phyloP scores from a whole-genome alignment of 1,140 invertebrate genomes.

The Coptotermes formosanus region DNA sequence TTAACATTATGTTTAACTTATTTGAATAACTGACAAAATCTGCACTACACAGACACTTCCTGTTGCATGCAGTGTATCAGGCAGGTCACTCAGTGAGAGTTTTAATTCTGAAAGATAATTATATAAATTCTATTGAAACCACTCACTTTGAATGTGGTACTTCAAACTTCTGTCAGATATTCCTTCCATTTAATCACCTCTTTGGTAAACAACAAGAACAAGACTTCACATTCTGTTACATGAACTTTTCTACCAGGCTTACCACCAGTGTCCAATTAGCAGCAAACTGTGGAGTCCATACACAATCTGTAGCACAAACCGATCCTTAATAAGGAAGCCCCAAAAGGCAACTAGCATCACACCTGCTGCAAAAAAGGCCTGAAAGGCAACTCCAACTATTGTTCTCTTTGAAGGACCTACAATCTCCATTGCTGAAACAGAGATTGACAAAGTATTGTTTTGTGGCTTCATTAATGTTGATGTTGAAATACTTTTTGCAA shows the following conservation, averaged over 20 bases:
- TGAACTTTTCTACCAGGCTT: conserved; percentile 31
- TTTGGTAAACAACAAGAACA: background rate
- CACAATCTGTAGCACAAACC: conserved; percentile 70
- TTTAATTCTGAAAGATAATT: no score
- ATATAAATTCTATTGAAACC: no score
- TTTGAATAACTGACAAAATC: no score
- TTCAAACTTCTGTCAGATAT: no score
- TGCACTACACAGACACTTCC: no score
- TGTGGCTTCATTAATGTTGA: no score
- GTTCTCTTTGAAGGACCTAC: conserved; percentile 79
- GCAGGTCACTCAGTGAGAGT: no score
- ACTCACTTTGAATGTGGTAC: no score
- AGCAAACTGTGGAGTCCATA: conserved; percentile 74
- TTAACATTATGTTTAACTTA: no score
- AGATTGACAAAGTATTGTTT: background rate
- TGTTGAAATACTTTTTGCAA: no score
- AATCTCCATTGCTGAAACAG: conserved; percentile 71
- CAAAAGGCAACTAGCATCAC: conserved; percentile 80
- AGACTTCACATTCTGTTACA: background rate
- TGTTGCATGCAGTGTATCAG: no score
- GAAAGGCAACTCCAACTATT: conserved; percentile 76
- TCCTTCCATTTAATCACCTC: no score
- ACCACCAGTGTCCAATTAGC: conserved; percentile 76
- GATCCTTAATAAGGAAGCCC: conserved; percentile 75
- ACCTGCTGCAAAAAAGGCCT: conserved; percentile 75